Percentiles rank a stretch among this genome's conserved stretches.
Conservation (phyloP, 2,797 vertebrate genomes). For the Sus cebifrons region DNA sequence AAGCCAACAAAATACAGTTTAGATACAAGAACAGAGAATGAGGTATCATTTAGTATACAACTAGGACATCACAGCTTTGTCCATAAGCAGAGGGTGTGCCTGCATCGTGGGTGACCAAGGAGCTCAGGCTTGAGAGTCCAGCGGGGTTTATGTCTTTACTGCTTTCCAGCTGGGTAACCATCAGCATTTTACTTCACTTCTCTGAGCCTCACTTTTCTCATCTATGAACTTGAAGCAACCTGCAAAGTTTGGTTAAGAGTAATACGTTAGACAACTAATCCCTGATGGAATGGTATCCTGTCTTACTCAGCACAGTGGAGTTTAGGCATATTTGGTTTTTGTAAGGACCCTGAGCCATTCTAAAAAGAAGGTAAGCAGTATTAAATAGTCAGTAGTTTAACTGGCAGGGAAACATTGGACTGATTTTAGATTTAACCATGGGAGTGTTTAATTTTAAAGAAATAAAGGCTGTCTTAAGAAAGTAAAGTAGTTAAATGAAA, state of each 20-base stretch:
- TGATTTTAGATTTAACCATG: slow-evolving; percentile 11
- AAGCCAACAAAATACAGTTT: background rate
- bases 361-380: background rate
- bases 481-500: background rate
- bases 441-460: background rate
- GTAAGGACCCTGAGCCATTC: background rate
- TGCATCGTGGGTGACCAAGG: accelerated
- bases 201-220: background rate
- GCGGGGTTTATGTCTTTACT: background rate
- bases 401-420: background rate
- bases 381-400: background rate
- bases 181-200: background rate
- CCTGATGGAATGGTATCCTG: background rate
- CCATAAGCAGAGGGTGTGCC: background rate
- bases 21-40: background rate
- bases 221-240: background rate
- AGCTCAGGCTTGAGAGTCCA: background rate
- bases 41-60: background rate
- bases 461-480: slow-evolving; percentile 13
- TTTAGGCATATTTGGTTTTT: background rate
- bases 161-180: background rate
- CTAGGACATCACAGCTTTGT: background rate
- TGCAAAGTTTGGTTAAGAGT: background rate
- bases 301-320: background rate
- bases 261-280: background rate